Evolutionary conservation across 2,113 vertebrate species (phyloP).

Genomic region (Callipepla squamata): DNA sequence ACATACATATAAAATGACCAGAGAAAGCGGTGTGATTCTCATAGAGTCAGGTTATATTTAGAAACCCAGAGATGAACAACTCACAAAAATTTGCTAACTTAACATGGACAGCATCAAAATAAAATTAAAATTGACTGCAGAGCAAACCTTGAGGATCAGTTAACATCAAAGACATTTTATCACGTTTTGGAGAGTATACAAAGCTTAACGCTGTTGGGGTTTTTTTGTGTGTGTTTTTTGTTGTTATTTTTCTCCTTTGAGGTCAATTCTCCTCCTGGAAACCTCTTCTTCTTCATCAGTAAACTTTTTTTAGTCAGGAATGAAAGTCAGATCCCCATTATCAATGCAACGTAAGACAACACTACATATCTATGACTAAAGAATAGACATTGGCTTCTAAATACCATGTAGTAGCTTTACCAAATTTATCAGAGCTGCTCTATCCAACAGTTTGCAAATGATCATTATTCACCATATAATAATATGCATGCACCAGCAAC

Average conservation of each 20-base stretch:
- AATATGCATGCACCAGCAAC: not conserved
- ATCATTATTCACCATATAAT: not conserved
- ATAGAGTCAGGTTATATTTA: not conserved
- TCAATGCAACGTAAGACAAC: not conserved
- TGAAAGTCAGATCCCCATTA: not conserved
- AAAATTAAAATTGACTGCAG: not conserved
- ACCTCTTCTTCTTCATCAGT: not conserved
- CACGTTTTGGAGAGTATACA: not conserved
- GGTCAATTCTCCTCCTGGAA: not conserved
- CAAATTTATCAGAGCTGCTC: not conserved
- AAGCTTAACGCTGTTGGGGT: not conserved
- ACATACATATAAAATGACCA: not conserved
- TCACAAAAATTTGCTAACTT: not conserved
- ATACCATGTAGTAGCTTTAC: not conserved
- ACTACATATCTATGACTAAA: not conserved
- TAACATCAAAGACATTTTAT: not conserved
- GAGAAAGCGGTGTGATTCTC: not conserved
- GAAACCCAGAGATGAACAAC: not conserved
- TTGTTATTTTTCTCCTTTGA: not conserved
- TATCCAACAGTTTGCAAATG: not conserved
- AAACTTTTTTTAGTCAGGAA: not conserved
- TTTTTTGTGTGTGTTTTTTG: not conserved
- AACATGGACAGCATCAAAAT: not conserved
- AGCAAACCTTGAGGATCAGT: accelerated
- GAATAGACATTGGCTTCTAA: not conserved